Base-by-base conservation (phyloP, 2,888 invertebrate genomes). In the Antheraea assamensis region DNA sequence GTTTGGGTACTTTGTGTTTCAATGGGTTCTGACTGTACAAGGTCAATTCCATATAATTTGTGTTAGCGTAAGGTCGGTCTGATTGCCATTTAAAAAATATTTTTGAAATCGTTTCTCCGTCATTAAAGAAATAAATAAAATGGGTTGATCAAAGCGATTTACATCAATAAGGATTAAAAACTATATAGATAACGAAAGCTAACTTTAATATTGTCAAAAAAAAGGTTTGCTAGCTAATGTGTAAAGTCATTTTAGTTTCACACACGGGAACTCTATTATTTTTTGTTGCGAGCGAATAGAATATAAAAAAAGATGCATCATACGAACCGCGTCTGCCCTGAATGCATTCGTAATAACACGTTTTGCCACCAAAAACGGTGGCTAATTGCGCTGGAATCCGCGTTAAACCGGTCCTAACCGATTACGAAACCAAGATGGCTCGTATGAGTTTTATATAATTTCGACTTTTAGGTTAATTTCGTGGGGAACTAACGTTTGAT, bases 271-370 rank as follows among this genome's bases (percentile, higher is more conserved):
- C 7, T 24, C 15, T 66, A 5, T 66, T 35, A 21, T 66, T 66
- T 66, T 31, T 35, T 68, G 31, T n/a, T 35, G 35, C 13, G 3
- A 30, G 27, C 4, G 19, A 64, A 64, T n/a, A n/a, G n/a, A 68
- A 68, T 0, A 31, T 1, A 35, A 58, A 55, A 70, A 73, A 70
- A 73, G 49, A 27, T 21, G 19, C 35, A 35, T 68, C 35, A 27
- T 52, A 55, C 70, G 70, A n/a, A 55, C 72, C 72, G 55, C 73
- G 70, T 73, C 73, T 73, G 74, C 71, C 55, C 35, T 55, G 47
- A 74, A 64, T 49, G 35, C 68, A 58, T 71, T 58, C 66, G 42
- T 74, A 74, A 74, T 74, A 74, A 72, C 74, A 71, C 71, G 71
- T 74, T 73, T 71, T 52, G 35, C 42, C 52, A 35, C 74, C 71